phyloP scores from a whole-genome alignment of 2,113 vertebrate species.

The Pycnonotus jocosus region DNA sequence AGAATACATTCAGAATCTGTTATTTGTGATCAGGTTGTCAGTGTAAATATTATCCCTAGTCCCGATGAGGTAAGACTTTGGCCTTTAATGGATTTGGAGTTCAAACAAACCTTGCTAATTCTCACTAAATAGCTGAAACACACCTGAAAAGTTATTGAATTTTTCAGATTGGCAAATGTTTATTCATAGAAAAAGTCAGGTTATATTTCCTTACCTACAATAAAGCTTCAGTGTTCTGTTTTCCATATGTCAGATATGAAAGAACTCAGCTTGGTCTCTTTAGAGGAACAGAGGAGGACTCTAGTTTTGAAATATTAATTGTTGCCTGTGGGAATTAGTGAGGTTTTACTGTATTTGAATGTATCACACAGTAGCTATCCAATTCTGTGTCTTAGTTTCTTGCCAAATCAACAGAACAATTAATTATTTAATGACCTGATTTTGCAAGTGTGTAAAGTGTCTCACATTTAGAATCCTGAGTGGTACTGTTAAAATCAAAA shows the following conservation, averaged over 20 bases:
- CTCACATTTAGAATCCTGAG: neutral
- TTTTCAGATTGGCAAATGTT: neutral
- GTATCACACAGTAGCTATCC: neutral
- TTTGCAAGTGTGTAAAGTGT: neutral
- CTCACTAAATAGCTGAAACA: neutral
- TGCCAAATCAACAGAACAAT: neutral
- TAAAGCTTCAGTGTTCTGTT: neutral
- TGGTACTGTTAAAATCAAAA: neutral
- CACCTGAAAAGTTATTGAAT: neutral
- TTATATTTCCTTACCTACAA: neutral
- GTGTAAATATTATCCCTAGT: constrained; percentile 98
- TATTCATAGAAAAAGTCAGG: neutral
- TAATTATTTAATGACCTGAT: neutral
- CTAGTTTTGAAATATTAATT: neutral
- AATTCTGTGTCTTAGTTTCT: neutral
- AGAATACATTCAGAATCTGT: constrained; percentile 98
- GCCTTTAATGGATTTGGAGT: constrained; percentile 53
- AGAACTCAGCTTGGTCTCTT: neutral
- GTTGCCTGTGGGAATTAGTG: constrained; percentile 28
- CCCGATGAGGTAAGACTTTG: constrained; percentile 89
- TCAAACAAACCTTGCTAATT: constrained; percentile 47
- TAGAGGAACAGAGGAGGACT: neutral
- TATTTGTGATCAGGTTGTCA: constrained; percentile 95
- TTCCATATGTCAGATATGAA: neutral
- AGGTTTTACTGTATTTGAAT: constrained; percentile 30